Evolutionary conservation across 2,113 vertebrate species (phyloP).

Genomic region (Antechinus stuartii): DNA sequence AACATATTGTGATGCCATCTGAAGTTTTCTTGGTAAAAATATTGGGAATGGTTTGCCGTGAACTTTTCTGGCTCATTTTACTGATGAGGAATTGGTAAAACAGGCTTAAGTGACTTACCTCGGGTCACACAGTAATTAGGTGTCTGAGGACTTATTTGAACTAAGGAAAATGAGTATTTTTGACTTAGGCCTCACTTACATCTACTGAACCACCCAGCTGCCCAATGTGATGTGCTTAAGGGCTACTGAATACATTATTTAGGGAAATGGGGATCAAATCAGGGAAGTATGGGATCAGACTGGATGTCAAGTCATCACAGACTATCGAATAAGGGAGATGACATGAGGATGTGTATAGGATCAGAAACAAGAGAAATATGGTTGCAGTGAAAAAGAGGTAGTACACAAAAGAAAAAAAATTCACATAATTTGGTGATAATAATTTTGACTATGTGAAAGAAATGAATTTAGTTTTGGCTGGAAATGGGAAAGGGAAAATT

Average conservation of each 20-base stretch:
- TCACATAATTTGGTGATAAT: background rate
- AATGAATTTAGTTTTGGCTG: background rate
- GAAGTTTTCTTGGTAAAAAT: background rate
- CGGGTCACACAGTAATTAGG: too few relatives aligned
- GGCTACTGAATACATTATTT: background rate
- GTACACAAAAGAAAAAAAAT: background rate
- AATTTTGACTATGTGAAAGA: background rate
- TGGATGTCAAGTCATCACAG: background rate
- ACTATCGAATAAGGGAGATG: background rate
- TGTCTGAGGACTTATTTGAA: background rate
- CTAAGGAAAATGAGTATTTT: too few relatives aligned
- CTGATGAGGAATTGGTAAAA: background rate
- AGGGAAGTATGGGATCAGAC: background rate
- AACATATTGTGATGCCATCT: background rate
- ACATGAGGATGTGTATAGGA: background rate
- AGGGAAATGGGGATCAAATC: background rate
- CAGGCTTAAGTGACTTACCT: background rate
- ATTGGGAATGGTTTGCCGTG: background rate
- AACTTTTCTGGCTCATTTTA: background rate
- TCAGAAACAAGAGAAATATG: fast-evolving
- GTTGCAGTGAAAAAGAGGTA: background rate
- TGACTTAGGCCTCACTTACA: background rate
- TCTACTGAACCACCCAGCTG: background rate
- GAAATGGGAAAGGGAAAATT: background rate
- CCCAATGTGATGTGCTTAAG: background rate